A percentile compares a stretch with the other conserved stretches of the same genome.
Evolutionary conservation across 2,888 invertebrate species (phyloP).

Genomic region (Cyclophora punctaria): DNA sequence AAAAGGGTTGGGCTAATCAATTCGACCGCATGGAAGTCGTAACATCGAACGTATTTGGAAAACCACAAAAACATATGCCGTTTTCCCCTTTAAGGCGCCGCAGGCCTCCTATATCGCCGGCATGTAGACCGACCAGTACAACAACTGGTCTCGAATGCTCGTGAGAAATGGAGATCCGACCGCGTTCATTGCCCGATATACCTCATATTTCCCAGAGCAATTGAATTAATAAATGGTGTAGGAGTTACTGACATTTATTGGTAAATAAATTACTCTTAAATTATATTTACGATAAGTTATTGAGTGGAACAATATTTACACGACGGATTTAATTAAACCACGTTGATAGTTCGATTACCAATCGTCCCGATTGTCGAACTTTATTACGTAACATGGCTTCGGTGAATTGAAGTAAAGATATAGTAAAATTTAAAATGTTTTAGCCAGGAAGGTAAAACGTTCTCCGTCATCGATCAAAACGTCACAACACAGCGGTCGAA

Average conservation of each 20-base stretch:
- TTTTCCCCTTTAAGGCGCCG: slow-evolving; percentile 61
- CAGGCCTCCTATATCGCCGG: slow-evolving; percentile 59
- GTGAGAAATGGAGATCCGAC: slow-evolving; percentile 61
- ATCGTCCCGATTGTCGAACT: too few relatives aligned
- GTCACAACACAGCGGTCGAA: slow-evolving; percentile 36
- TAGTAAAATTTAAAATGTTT: too few relatives aligned
- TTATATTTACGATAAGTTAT: too few relatives aligned
- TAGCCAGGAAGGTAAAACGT: not conserved
- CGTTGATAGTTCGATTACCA: too few relatives aligned
- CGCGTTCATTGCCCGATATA: slow-evolving; percentile 50
- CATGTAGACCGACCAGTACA: slow-evolving; percentile 54
- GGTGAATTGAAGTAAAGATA: too few relatives aligned
- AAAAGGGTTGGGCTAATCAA: slow-evolving; percentile 30
- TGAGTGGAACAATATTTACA: slow-evolving; percentile 8
- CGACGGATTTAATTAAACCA: slow-evolving; percentile 6
- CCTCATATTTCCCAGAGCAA: slow-evolving; percentile 37
- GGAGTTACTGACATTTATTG: slow-evolving; percentile 18
- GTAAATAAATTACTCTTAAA: slow-evolving; percentile 8
- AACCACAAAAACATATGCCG: slow-evolving; percentile 52
- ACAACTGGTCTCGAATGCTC: slow-evolving; percentile 46
- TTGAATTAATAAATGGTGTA: slow-evolving; percentile 24
- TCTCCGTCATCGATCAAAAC: slow-evolving; percentile 39
- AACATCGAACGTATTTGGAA: slow-evolving; percentile 39
- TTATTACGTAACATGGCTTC: too few relatives aligned
- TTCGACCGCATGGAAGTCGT: slow-evolving; percentile 35